Conservation (phyloP, 1,140 invertebrate species). For the Lepidurus packardi region DNA sequence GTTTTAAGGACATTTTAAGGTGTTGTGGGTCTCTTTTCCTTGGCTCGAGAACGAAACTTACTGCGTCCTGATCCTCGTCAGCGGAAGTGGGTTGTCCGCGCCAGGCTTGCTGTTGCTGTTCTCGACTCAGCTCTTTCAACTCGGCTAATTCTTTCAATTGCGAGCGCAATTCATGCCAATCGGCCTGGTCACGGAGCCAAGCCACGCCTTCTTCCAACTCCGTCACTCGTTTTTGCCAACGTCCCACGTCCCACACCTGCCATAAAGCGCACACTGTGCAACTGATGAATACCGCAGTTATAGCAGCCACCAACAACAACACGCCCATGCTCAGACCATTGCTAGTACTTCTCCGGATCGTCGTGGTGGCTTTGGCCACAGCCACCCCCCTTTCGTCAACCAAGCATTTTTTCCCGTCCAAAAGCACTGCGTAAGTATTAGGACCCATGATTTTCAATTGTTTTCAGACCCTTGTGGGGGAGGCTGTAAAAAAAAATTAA, state of each 20-base stretch:
- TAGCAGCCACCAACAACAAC: conserved; percentile 22
- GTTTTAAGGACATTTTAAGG: too few species aligned
- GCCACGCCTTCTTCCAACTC: conserved; percentile 26
- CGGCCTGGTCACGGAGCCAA: conserved; percentile 23
- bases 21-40: not conserved
- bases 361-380: not conserved
- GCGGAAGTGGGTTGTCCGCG: conserved; percentile 24
- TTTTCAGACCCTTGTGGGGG: not conserved
- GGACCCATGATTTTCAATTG: not conserved
- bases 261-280: conserved; percentile 22
- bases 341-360: not conserved
- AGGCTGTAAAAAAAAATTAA: not conserved
- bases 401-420: conserved; percentile 9
- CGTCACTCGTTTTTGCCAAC: conserved; percentile 29
- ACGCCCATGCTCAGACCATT: conserved; percentile 1
- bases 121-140: conserved; percentile 24
- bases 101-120: not conserved
- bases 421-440: conserved; percentile 2
- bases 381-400: not conserved
- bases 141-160: conserved; percentile 30
- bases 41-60: conserved; percentile 22
- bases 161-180: conserved; percentile 28
- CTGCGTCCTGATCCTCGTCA: conserved; percentile 25
- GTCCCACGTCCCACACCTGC: conserved; percentile 28
- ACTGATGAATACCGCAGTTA: not conserved